Percentiles rank a stretch among this genome's conserved stretches.
phyloP scores from a whole-genome alignment of 2,113 vertebrate genomes.

The Dissostichus mawsoni region DNA sequence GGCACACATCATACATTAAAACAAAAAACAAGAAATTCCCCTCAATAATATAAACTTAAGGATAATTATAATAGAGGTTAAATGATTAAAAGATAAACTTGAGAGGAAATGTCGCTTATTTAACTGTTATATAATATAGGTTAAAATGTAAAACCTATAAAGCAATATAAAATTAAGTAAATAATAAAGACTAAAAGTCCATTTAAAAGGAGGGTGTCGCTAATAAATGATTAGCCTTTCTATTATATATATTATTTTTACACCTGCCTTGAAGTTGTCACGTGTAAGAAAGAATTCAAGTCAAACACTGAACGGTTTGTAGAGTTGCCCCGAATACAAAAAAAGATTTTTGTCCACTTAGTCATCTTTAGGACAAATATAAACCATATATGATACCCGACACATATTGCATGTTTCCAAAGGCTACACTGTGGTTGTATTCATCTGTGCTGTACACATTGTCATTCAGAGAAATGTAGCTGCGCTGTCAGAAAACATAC shows the following conservation, averaged over 20 bases:
- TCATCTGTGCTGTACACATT: neutral
- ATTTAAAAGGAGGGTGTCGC: too few species aligned
- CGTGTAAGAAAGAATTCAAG: neutral
- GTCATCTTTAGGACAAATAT: neutral
- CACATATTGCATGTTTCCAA: neutral
- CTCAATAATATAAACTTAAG: too few species aligned
- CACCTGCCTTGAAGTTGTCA: neutral
- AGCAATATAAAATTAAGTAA: too few species aligned
- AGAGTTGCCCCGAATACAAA: neutral
- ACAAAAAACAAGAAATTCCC: too few species aligned
- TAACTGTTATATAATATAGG: too few species aligned
- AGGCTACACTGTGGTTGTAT: neutral
- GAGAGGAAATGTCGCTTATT: too few species aligned
- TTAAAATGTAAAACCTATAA: too few species aligned
- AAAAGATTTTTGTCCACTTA: neutral
- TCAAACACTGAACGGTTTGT: neutral
- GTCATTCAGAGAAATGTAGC: neutral
- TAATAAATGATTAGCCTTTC: neutral
- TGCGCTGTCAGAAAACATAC: neutral
- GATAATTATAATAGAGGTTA: too few species aligned
- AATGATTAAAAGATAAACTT: too few species aligned
- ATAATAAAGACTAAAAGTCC: too few species aligned
- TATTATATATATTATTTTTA: neutral
- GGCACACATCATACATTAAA: too few species aligned
- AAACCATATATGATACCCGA: neutral